phyloP scores from a whole-genome alignment of 1,140 invertebrate species.

The Zaprionus davidi region DNA sequence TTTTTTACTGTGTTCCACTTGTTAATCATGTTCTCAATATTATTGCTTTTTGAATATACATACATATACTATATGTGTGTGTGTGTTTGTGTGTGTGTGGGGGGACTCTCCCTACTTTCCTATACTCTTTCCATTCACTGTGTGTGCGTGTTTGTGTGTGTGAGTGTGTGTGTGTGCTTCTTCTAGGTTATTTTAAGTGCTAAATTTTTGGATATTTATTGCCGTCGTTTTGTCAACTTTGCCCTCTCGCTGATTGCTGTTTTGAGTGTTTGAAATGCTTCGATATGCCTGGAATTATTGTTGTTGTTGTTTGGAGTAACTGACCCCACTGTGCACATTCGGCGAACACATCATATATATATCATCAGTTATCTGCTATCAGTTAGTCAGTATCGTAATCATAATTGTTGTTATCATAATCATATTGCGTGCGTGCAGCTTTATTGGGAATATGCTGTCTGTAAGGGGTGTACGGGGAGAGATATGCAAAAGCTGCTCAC shows the following conservation, averaged over 20 bases:
- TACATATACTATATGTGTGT: conserved; percentile 46
- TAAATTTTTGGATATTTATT: conserved; percentile 52
- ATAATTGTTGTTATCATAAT: conserved; percentile 38
- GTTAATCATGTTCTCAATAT: conserved; percentile 69
- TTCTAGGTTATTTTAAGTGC: conserved; percentile 31
- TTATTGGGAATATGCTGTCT: neutral
- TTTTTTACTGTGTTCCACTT: conserved; percentile 53
- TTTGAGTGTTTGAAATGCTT: conserved; percentile 69
- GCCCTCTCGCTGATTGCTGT: conserved; percentile 37
- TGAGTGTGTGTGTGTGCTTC: conserved; percentile 15
- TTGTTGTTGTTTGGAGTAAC: conserved; percentile 64
- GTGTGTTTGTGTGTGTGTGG: conserved; percentile 39
- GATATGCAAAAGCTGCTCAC: conserved; percentile 30
- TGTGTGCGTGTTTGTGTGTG: conserved; percentile 12
- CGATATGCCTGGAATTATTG: conserved; percentile 81
- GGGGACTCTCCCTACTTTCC: conserved; percentile 31
- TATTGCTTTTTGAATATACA: conserved; percentile 72
- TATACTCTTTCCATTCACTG: conserved; percentile 14
- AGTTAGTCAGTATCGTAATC: conserved; percentile 25
- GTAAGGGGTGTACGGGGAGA: conserved; percentile 9
- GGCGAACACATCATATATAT: conserved; percentile 53
- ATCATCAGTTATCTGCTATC: conserved; percentile 29
- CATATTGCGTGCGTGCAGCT: conserved; percentile 44
- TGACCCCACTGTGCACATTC: conserved; percentile 61
- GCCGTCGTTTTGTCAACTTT: conserved; percentile 46